Conservation (phyloP, 2,888 invertebrate species). For the Noctua fimbriata region DNA sequence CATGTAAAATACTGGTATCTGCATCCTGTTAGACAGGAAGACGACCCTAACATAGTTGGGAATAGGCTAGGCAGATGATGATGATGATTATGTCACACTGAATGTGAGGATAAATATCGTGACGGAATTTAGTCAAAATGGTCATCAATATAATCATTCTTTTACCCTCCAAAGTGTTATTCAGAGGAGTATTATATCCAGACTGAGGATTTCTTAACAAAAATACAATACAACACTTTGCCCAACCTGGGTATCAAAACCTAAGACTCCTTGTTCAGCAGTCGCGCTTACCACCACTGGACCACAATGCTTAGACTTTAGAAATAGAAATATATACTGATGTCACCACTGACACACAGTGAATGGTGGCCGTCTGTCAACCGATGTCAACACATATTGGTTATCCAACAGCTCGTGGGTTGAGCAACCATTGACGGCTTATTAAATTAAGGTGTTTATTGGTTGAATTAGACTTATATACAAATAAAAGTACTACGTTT, state of each 20-base stretch:
- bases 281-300: neutral
- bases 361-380: conserved; percentile 16
- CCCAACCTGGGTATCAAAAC: neutral
- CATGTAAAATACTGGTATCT: too few species aligned
- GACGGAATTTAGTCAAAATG: neutral
- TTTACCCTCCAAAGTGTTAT: neutral
- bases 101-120: neutral
- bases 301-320: neutral
- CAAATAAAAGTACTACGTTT: neutral
- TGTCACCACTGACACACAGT: conserved; percentile 24
- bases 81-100: neutral
- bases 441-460: conserved; percentile 8
- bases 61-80: too few species aligned
- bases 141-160: neutral
- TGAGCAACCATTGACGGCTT: conserved; percentile 28
- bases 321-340: conserved; percentile 19
- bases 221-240: neutral
- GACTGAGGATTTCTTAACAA: neutral
- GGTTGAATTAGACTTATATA: neutral
- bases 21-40: too few species aligned
- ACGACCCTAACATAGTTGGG: too few species aligned
- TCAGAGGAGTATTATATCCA: neutral
- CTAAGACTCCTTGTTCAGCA: neutral
- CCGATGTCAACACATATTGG: conserved; percentile 44
- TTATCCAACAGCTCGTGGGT: conserved; percentile 34